Percentiles rank a stretch among this genome's conserved stretches.
Evolutionary conservation across 2,113 vertebrate species (phyloP).

Genomic region (Acinonyx jubatus): DNA sequence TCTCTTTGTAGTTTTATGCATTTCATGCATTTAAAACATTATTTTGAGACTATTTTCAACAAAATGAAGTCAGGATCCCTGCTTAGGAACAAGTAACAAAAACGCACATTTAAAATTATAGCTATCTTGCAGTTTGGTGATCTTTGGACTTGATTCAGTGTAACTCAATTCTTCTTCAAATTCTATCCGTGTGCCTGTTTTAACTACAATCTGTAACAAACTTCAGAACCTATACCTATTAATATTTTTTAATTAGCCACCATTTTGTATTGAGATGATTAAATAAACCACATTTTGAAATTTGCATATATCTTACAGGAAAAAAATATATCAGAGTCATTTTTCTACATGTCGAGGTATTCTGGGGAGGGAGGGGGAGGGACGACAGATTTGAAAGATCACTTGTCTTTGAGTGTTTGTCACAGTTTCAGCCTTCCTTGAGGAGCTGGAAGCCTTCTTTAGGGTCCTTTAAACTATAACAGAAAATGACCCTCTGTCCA

Average conservation of each 20-base stretch:
- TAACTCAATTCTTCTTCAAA: background rate
- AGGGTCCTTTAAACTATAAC: background rate
- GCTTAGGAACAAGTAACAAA: background rate
- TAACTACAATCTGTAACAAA: background rate
- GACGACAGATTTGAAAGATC: background rate
- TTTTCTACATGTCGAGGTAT: background rate
- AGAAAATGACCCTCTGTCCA: background rate
- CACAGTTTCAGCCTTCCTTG: background rate
- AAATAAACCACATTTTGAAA: slow-evolving; percentile 1
- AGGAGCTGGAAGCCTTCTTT: background rate
- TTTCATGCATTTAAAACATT: background rate
- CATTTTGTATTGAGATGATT: background rate
- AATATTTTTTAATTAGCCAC: background rate
- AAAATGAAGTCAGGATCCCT: background rate
- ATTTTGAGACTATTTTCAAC: background rate
- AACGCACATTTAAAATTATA: background rate
- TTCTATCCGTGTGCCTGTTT: background rate
- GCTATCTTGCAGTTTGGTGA: background rate
- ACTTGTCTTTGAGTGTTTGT: background rate
- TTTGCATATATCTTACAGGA: background rate
- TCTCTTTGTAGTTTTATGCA: background rate
- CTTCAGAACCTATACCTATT: background rate
- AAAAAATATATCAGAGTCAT: background rate
- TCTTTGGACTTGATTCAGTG: background rate
- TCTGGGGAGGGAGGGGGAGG: background rate